phyloP scores from a whole-genome alignment of 1,140 invertebrate genomes.

The Psilanteris sp. region DNA sequence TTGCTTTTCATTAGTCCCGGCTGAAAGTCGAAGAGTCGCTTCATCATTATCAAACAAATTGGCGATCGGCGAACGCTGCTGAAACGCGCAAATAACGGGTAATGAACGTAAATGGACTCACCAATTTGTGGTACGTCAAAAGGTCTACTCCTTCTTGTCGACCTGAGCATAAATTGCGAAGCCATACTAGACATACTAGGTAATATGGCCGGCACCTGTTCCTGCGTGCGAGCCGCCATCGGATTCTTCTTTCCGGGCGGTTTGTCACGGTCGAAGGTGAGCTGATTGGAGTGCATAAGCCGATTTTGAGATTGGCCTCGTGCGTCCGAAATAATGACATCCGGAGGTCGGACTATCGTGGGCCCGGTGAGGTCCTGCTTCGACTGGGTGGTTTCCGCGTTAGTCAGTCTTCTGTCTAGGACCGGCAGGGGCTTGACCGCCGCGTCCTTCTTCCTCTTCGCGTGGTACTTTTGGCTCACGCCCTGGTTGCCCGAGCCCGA shows the following conservation, averaged over 20 bases:
- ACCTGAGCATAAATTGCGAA: conserved; percentile 83
- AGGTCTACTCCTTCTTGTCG: conserved; percentile 82
- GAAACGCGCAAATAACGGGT: too few relatives aligned
- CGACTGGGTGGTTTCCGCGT: conserved; percentile 23
- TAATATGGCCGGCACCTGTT: conserved; percentile 39
- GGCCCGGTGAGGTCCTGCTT: conserved; percentile 44
- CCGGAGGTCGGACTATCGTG: conserved; percentile 54
- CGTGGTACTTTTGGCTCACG: conserved; percentile 31
- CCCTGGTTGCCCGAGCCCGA: neutral
- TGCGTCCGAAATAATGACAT: neutral
- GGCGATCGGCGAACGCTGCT: too few relatives aligned
- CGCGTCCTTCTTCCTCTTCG: conserved; percentile 37
- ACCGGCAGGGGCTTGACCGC: conserved; percentile 24
- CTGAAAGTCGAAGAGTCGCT: too few relatives aligned
- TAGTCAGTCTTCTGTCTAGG: conserved; percentile 53
- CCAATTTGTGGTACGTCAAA: conserved; percentile 87
- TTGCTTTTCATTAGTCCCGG: too few relatives aligned
- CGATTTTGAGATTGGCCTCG: neutral
- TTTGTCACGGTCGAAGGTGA: conserved; percentile 53
- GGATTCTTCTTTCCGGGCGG: conserved; percentile 35
- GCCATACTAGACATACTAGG: conserved; percentile 64
- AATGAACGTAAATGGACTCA: conserved; percentile 81
- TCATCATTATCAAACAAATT: too few relatives aligned
- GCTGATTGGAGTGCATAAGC: conserved; percentile 20
- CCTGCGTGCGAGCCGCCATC: conserved; percentile 4